Conservation (phyloP, 2,113 vertebrate genomes). For the Hippopotamus amphibius region DNA sequence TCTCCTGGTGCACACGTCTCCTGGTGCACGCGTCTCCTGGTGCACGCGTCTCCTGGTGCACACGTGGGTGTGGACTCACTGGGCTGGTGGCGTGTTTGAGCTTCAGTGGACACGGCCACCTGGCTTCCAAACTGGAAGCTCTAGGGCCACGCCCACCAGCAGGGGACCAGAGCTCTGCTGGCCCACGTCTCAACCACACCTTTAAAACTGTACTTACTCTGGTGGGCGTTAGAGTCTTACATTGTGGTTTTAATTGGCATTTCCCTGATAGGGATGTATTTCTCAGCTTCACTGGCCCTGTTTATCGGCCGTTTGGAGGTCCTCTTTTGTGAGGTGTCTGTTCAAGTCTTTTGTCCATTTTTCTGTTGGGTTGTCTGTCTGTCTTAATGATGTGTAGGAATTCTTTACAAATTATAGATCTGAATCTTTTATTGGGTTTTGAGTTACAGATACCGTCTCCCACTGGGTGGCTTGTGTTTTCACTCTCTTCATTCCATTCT, state of each 20-base stretch:
- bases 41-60: accelerated
- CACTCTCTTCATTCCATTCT: background rate
- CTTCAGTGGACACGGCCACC: accelerated
- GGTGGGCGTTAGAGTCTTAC: background rate
- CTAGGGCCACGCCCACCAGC: accelerated
- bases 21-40: too few species aligned
- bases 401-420: accelerated
- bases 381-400: background rate
- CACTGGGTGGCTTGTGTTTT: too few species aligned
- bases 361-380: background rate
- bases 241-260: accelerated
- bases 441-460: accelerated
- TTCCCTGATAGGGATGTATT: accelerated
- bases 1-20: accelerated
- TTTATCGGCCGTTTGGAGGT: accelerated
- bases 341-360: too few species aligned
- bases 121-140: accelerated
- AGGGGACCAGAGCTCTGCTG: accelerated
- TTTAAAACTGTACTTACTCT: accelerated
- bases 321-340: background rate
- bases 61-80: accelerated
- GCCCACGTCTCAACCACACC: accelerated
- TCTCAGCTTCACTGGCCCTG: too few species aligned
- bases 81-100: accelerated
- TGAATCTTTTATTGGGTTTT: background rate